Evolutionary conservation across 2,888 invertebrate genomes (phyloP), one percentile per base, ranked within the genome.

Genomic region (Idaea straminata): DNA sequence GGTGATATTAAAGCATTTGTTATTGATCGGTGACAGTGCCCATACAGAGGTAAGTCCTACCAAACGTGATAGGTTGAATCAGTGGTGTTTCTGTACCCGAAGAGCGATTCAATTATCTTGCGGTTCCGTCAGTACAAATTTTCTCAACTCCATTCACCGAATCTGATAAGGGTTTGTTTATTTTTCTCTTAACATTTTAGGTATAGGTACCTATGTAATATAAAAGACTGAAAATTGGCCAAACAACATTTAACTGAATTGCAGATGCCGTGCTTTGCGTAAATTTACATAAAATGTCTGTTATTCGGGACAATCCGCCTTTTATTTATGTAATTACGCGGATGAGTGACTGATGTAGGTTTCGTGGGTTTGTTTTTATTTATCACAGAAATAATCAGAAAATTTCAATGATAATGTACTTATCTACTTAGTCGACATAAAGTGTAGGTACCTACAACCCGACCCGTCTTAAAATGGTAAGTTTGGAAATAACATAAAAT

Each of bases 281-380:
- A 75, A 78, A 83, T 84, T 83, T 80, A 76, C 81, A 83, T 85
- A 77, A 78, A 79, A 78, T 74, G 71, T 79, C 72, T 73, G 73
- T 68, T 75, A 73, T 74, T 77, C 79, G 73, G 75, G 72, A 64
- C 65, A 73, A 72, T 69, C 66, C 73, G 66, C 68, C 62, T 73
- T 73, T 79, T 79, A 83, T 84, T 83, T 81, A 66, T 67, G 66
- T 78, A 82, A 82, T 71, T 81, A 58, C 58, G 58, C 58, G 58
- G 5, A 58, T 58, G 13, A 58, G 16, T 58, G 58, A 58, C 13
- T 7, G 58, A 58, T 16, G 47, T 10, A 47, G 7, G 47, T 10
- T 47, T 47, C 13, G 47, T 10, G 47, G 47, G 47, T 13, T 47
- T 47, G 3, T 13, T 2, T 47, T 47, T 47, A 47, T 47, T 7